Evolutionary conservation across 2,113 vertebrate genomes (phyloP).

Genomic region (Crocuta crocuta): DNA sequence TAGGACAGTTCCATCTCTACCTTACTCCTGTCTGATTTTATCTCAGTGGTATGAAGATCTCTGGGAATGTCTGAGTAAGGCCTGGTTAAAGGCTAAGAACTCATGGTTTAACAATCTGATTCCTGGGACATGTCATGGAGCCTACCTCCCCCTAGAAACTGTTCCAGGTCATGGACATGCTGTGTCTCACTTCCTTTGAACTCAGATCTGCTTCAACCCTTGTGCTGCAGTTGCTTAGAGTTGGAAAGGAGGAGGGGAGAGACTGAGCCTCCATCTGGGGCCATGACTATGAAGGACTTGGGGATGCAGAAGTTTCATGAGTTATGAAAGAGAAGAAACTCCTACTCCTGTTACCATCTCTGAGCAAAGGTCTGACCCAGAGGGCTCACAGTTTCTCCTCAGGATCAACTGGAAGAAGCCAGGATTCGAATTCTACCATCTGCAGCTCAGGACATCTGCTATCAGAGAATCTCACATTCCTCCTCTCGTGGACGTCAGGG

Average conservation of each 20-base stretch:
- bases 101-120: background rate
- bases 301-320: background rate
- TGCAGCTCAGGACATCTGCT: background rate
- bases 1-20: background rate
- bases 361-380: background rate
- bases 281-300: background rate
- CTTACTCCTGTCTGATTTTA: background rate
- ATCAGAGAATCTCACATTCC: background rate
- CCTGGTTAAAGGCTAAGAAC: background rate
- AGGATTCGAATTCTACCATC: background rate
- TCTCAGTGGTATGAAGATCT: background rate
- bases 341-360: background rate
- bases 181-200: background rate
- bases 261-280: background rate
- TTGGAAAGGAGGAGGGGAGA: background rate
- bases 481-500: background rate
- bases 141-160: background rate
- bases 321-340: background rate
- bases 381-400: background rate
- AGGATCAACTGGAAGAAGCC: background rate
- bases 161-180: background rate
- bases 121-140: background rate
- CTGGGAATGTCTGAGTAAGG: background rate
- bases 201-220: background rate
- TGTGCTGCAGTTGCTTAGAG: background rate